Conservation (phyloP, 2,888 invertebrate species). For the Brenthis ino region DNA sequence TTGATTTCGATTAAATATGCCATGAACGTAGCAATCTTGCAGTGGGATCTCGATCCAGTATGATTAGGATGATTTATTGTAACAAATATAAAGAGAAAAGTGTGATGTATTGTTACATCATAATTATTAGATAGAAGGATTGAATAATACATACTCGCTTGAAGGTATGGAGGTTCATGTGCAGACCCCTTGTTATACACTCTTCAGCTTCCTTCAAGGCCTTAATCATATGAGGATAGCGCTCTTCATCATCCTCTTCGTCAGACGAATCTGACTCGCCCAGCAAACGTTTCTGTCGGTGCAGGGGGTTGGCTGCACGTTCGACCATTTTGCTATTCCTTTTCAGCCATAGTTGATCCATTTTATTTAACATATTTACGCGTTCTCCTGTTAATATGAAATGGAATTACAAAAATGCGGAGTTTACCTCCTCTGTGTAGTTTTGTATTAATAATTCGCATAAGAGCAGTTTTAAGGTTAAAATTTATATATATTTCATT, state of each 20-base stretch:
- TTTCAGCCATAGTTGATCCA: constrained; percentile 88
- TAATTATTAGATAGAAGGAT: no score
- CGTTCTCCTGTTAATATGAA: constrained; percentile 83
- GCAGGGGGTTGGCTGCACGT: constrained; percentile 61
- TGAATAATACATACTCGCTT: constrained; percentile 49
- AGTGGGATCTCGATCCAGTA: background rate
- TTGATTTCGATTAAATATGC: no score
- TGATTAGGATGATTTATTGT: background rate
- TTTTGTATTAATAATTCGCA: no score
- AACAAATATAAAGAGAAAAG: no score
- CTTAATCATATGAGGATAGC: constrained; percentile 52
- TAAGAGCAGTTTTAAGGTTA: no score
- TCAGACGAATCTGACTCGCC: constrained; percentile 56
- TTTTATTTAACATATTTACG: constrained; percentile 86
- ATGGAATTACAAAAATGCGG: background rate
- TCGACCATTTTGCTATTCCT: constrained; percentile 74
- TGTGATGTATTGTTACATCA: no score
- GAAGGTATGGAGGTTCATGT: constrained; percentile 54
- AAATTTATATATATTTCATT: no score
- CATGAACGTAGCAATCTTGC: no score
- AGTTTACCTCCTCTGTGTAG: no score
- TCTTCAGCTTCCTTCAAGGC: constrained; percentile 85
- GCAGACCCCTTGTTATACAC: constrained; percentile 83
- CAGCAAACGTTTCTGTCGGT: constrained; percentile 51
- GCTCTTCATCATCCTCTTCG: constrained; percentile 66